Evolutionary conservation across 2,888 invertebrate genomes (phyloP).

Genomic region (Hirtodrosophila alboralis): DNA sequence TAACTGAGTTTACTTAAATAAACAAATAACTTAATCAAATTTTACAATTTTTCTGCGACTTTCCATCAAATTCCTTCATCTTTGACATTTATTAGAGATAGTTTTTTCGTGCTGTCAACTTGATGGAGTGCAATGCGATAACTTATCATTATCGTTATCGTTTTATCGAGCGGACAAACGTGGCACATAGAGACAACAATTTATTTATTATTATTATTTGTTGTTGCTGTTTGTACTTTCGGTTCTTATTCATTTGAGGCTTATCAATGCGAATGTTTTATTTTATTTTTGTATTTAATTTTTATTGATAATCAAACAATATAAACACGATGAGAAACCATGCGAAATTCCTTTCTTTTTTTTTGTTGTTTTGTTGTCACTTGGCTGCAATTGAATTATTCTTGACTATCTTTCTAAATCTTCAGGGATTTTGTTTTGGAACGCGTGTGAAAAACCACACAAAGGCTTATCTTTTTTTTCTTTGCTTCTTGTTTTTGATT

Average conservation of each 20-base stretch:
- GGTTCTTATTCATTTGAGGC: conserved; percentile 28
- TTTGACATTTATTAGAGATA: too few species aligned
- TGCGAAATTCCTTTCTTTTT: conserved; percentile 40
- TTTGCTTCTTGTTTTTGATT: conserved; percentile 32
- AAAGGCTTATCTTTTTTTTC: conserved; percentile 33
- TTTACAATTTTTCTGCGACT: too few species aligned
- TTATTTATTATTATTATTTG: conserved; percentile 15
- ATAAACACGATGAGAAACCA: conserved; percentile 59
- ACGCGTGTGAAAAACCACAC: conserved; percentile 39
- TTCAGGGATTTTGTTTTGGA: too few species aligned
- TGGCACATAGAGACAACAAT: conserved; percentile 21
- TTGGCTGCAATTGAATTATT: conserved; percentile 49
- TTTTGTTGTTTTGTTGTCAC: conserved; percentile 25
- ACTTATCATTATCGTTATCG: conserved; percentile 35
- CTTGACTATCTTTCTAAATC: too few species aligned
- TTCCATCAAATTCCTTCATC: not conserved
- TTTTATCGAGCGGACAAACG: conserved; percentile 39
- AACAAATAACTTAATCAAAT: too few species aligned
- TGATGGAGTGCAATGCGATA: conserved; percentile 5
- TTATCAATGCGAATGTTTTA: conserved; percentile 22
- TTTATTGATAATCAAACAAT: conserved; percentile 72
- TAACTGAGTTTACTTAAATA: too few species aligned
- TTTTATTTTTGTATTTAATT: conserved; percentile 14
- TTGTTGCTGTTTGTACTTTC: conserved; percentile 8
- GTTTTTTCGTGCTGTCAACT: conserved; percentile 13